Percentiles rank a stretch among this genome's conserved stretches.
Conservation (phyloP, 2,888 invertebrate species). For the Ferrisia virgata region DNA sequence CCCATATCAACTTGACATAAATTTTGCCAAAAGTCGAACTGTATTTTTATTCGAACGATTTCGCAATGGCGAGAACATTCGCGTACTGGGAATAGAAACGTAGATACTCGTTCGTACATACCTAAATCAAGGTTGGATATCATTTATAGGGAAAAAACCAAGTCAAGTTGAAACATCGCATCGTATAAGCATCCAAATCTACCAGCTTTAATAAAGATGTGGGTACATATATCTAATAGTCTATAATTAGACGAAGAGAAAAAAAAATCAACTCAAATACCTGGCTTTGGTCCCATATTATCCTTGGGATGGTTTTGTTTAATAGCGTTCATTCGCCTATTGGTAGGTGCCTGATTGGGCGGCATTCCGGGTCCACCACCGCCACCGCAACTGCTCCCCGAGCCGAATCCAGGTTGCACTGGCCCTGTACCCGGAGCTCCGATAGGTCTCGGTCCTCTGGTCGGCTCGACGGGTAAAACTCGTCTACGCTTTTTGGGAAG, state of each 20-base stretch:
- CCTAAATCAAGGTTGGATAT: no score
- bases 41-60: no score
- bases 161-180: no score
- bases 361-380: slow-evolving; percentile 50
- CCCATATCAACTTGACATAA: no score
- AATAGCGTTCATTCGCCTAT: slow-evolving; percentile 80
- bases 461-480: slow-evolving; percentile 93
- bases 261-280: slow-evolving; percentile 55
- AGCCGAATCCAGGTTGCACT: slow-evolving; percentile 51
- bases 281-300: slow-evolving; percentile 74
- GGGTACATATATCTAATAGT: no score
- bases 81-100: neutral
- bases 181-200: no score
- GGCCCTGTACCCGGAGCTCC: slow-evolving; percentile 57
- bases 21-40: no score
- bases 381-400: slow-evolving; percentile 51
- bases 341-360: slow-evolving; percentile 52
- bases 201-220: no score
- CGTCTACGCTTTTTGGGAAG: slow-evolving; percentile 96
- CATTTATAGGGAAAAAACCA: no score
- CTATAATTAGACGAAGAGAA: no score
- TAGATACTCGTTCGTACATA: no score
- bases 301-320: slow-evolving; percentile 84
- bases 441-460: slow-evolving; percentile 64
- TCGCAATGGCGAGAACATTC: neutral